Evolutionary conservation across 1,140 invertebrate species (phyloP), one percentile per base, ranked within the genome.

Genomic region (Drosophila nasuta): DNA sequence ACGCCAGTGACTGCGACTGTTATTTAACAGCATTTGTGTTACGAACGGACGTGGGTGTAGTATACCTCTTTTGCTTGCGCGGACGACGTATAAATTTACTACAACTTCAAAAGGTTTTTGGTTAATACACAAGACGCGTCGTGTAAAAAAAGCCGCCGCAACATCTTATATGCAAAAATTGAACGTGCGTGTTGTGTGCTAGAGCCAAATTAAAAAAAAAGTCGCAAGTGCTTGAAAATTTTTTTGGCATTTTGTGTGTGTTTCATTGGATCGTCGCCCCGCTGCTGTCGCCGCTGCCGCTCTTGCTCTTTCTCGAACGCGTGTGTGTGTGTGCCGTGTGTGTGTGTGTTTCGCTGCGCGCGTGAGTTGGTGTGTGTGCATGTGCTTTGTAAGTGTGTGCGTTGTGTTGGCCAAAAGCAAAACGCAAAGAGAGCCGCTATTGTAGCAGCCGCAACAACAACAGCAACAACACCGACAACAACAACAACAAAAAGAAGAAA

Each of bases 361-460:
- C 83, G 52, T 25, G 20, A 65, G 48, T 46, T 13, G 43, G 66
- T 62, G 59, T 72, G 65, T 67, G 74, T 59, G 66, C 62, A 63
- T 75, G 60, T 75, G 63, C 51, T 30, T 30, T 68, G 66, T 67
- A 54, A 66, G 79, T 82, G 72, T 64, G 62, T 75, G 82, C 67
- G 77, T 70, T 60, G 51, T 59, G 73, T 75, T 75, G 73, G 73
- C 73, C 67, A 75, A 75, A 75, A 75, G 73, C 67, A 75, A 75
- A 75, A 75, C 60, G 78, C 66, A 79, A 70, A 79, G 83, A 82
- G 83, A 74, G 82, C 77, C 79, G 68, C 81, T 49, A 49, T 62
- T 33, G 51, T 35, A 60, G 48, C 77, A 70, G 67, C 74, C 77
- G 66, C 67, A 81, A 74, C 65, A 63, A 41, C 78, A 72, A 64